These are phyloP conservation scores for Azorinus chamasolen DNA, from an alignment of 2,888 invertebrate genomes.

Conservation along the genomic window DNA sequence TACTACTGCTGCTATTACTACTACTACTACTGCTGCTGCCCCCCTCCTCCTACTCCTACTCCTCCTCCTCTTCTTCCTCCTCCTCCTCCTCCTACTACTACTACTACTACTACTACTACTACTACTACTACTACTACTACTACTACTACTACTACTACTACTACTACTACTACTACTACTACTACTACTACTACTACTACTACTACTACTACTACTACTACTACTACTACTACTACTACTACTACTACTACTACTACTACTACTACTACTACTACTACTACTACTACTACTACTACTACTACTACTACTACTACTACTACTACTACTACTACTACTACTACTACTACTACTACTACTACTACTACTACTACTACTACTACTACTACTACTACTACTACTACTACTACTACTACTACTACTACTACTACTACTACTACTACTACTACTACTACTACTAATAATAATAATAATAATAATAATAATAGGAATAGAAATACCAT, in stretches of 20 bases:
- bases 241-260: conserved; percentile 27
- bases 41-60: no score
- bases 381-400: conserved; percentile 1
- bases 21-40: no score
- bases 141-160: conserved; percentile 21
- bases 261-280: conserved; percentile 23
- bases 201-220: conserved; percentile 1
- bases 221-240: conserved; percentile 7
- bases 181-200: conserved; percentile 35
- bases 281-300: conserved; percentile 8
- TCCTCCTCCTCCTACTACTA: no score
- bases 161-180: conserved; percentile 29
- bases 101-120: no score
- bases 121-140: conserved; percentile 19
- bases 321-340: conserved; percentile 17
- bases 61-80: no score
- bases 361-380: neutral
- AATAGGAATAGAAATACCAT: no score
- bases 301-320: conserved; percentile 17
- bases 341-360: conserved; percentile 7
- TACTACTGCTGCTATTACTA: conserved; percentile 13
- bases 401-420: no score
- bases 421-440: no score
- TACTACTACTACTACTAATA: no score
- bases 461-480: no score